Conservation (phyloP, 2,797 vertebrate species). For the Lophura swinhoii region DNA sequence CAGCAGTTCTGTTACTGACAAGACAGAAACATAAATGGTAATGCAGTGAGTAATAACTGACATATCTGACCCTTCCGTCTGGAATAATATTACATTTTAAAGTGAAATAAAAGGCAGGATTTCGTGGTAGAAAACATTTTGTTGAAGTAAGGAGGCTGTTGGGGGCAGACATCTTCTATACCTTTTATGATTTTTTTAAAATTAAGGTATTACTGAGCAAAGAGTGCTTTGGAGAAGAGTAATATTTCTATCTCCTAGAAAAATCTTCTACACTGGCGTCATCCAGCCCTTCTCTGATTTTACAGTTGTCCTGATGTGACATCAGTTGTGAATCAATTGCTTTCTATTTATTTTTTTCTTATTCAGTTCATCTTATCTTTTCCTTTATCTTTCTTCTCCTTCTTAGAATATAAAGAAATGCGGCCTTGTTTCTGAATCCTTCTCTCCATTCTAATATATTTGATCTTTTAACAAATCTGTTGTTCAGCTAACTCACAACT, state of each 20-base stretch:
- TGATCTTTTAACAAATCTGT: not conserved
- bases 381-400: not conserved
- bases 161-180: not conserved
- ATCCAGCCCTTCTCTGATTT: not conserved
- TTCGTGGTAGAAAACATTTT: constrained; percentile 1
- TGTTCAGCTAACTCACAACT: not conserved
- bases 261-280: not conserved
- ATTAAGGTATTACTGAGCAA: not conserved
- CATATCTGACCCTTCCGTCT: not conserved
- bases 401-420: not conserved
- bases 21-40: not conserved
- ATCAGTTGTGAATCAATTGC: not conserved
- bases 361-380: not conserved
- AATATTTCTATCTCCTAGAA: not conserved
- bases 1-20: not conserved
- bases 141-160: not conserved
- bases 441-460: not conserved
- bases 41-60: not conserved
- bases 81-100: not conserved
- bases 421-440: not conserved
- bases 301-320: not conserved
- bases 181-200: not conserved
- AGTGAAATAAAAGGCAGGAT: not conserved
- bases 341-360: not conserved
- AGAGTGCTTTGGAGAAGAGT: not conserved